A percentile compares a stretch with the other conserved stretches of the same genome.
These are phyloP conservation scores for Diabrotica balteata DNA, from an alignment of 2,888 invertebrate genomes.

Conservation along the genomic window DNA sequence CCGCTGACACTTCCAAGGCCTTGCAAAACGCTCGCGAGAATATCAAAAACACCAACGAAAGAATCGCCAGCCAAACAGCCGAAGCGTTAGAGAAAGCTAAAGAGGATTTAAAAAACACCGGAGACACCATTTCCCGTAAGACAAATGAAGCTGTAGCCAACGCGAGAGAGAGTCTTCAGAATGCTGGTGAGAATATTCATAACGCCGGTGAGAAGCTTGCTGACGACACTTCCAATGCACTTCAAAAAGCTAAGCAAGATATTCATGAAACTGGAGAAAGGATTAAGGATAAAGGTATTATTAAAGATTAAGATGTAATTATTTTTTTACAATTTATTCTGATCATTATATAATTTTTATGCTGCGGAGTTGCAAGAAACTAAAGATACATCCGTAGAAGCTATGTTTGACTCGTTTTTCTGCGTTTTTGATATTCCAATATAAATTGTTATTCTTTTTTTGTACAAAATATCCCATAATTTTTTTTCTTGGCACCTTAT, in stretches of 20 bases:
- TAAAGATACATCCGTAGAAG: no score
- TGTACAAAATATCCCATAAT: no score
- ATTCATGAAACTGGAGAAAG: not conserved
- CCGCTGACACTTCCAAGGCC: not conserved
- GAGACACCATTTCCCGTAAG: not conserved
- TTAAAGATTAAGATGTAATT: no score
- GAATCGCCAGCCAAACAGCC: not conserved
- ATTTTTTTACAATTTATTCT: no score
- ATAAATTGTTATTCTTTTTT: no score
- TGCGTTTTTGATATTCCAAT: no score
- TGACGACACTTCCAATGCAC: not conserved
- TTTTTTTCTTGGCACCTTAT: no score
- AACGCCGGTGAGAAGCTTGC: not conserved
- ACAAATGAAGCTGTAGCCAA: not conserved
- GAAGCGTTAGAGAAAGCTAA: not conserved
- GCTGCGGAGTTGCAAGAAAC: no score
- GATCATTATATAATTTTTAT: no score
- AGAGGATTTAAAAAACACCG: not conserved
- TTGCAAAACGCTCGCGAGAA: not conserved
- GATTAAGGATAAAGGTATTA: no score
- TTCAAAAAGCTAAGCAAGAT: not conserved
- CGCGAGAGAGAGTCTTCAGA: not conserved
- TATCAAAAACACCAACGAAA: not conserved
- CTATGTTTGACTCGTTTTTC: no score
- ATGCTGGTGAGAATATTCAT: slow-evolving; percentile 1